phyloP scores from a whole-genome alignment of 2,113 vertebrate genomes.

The Phaethon lepturus region DNA sequence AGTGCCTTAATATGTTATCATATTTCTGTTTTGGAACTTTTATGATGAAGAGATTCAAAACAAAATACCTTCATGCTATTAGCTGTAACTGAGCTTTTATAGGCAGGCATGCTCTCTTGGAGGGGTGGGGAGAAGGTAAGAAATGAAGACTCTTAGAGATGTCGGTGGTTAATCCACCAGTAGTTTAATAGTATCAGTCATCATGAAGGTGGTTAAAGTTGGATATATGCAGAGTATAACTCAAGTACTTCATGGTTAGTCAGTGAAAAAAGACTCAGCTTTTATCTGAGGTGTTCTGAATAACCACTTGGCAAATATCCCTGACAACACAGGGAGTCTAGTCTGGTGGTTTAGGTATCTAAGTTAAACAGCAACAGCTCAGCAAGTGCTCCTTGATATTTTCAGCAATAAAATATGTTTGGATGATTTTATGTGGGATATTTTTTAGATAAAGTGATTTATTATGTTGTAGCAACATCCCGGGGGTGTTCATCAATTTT shows the following conservation, averaged over 20 bases:
- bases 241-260: neutral
- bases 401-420: neutral
- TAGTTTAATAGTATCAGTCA: neutral
- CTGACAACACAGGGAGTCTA: neutral
- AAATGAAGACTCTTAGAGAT: neutral
- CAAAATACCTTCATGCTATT: neutral
- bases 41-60: neutral
- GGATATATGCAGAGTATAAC: neutral
- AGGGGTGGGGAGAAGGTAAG: neutral
- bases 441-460: neutral
- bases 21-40: neutral
- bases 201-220: neutral
- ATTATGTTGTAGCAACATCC: neutral
- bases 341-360: neutral
- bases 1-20: neutral
- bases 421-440: neutral
- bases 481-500: neutral
- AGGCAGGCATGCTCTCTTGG: neutral
- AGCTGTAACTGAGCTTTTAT: neutral
- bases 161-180: neutral
- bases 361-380: neutral
- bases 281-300: neutral
- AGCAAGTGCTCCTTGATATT: neutral
- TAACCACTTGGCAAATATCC: neutral
- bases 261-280: neutral